These are phyloP conservation scores for Papilio demoleus DNA, from an alignment of 2,888 invertebrate genomes.

Conservation along the genomic window DNA sequence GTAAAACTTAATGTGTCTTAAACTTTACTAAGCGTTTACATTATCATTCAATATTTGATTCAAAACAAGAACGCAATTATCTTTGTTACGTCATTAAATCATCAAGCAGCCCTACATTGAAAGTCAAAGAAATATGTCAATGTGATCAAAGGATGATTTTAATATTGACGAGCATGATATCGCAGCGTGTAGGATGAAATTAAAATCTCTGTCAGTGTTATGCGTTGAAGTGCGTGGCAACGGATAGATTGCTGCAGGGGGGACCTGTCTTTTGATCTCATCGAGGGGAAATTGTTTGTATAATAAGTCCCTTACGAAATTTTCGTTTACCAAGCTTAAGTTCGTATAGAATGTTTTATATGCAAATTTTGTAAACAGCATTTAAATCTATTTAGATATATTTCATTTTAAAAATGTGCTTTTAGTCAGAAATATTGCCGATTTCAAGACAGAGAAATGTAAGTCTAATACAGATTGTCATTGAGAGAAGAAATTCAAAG, in stretches of 20 bases:
- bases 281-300: slow-evolving; percentile 25
- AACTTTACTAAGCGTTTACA: background rate
- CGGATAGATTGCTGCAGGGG: slow-evolving; percentile 5
- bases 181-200: slow-evolving; percentile 13
- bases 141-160: slow-evolving; percentile 37
- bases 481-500: too few relatives aligned
- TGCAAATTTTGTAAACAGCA: background rate
- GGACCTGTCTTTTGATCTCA: slow-evolving; percentile 27
- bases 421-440: too few relatives aligned
- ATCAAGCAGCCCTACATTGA: slow-evolving; percentile 9
- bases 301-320: slow-evolving; percentile 16
- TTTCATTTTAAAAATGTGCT: too few relatives aligned
- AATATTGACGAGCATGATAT: slow-evolving; percentile 31
- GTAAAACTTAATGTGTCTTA: background rate
- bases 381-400: too few relatives aligned
- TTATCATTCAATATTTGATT: too few relatives aligned
- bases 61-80: background rate
- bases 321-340: background rate
- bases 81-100: background rate
- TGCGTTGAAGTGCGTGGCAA: slow-evolving; percentile 16
- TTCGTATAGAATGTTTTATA: slow-evolving; percentile 6
- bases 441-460: too few relatives aligned
- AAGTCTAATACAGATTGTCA: too few relatives aligned
- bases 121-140: slow-evolving; percentile 33
- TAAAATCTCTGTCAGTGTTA: slow-evolving; percentile 27